Evolutionary conservation across 1,140 invertebrate genomes (phyloP), one percentile per base, ranked within the genome.

Genomic region (Mylabris phalerata): DNA sequence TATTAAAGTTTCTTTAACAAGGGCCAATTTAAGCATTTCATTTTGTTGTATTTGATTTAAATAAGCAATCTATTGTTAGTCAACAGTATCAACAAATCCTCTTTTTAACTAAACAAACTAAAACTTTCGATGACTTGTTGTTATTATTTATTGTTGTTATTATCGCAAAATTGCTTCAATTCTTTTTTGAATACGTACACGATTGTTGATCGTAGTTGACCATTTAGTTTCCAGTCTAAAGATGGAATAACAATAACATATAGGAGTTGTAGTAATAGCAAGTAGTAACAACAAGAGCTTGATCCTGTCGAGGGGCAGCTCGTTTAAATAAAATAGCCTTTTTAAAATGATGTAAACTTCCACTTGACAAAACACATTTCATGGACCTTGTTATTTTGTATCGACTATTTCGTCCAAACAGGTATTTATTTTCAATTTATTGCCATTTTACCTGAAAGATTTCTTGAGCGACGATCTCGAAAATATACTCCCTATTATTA

Each of bases 281-380:
- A 32, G 19, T 19, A 19, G 19, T 32, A 32, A 32, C 27, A 32
- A 32, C 32, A 32, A 32, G 32, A 64, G 62, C 64, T 52, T 61
- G 62, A 60, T 61, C 66, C 63, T 50, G 57, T 64, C 56, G 51
- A 64, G 64, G 67, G 62, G 62, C 64, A 66, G 61, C 57, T 66
- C 64, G 61, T 63, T 62, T 63, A 63, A 32, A 32, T 32, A 32
- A 63, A 66, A 57, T 43, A 51, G 60, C 54, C 55, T 66, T 65
- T 63, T 64, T 62, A 64, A 67, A 64, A 62, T 62, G 63, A 64
- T 60, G 66, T 62, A 67, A 69, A 68, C 69, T 69, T 71, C 67
- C 69, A 68, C 69, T 71, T 69, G 67, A 67, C 66, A 58, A 65
- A 69, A 69, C 60, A 62, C 64, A 64, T 66, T 67, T 64, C 62